Evolutionary conservation across 2,797 vertebrate species (phyloP).

Genomic region (Enteromius mattozi): DNA sequence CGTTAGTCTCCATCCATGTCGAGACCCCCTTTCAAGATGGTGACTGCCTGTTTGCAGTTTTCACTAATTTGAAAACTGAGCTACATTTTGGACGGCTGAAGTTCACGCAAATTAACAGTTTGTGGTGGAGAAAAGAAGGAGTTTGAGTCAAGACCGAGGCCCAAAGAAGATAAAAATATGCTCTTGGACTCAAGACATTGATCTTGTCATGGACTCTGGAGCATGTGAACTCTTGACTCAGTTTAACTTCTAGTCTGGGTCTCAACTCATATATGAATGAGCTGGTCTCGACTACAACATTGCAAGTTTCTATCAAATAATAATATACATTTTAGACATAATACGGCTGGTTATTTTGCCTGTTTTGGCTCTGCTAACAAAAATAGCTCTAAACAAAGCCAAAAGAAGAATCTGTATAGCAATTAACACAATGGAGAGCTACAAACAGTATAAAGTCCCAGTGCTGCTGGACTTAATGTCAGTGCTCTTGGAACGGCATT

Average conservation of each 20-base stretch:
- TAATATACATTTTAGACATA: neutral
- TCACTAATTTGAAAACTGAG: neutral
- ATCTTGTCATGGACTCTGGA: neutral
- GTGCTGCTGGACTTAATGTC: neutral
- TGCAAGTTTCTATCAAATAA: neutral
- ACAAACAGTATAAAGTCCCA: neutral
- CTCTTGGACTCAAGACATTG: neutral
- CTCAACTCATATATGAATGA: neutral
- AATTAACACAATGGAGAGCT: neutral
- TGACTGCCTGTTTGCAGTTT: neutral
- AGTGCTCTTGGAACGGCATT: neutral
- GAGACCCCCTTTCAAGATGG: slow-evolving; percentile 63
- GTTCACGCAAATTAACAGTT: neutral
- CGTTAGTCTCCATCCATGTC: slow-evolving; percentile 58
- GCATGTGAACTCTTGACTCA: neutral
- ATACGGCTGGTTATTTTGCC: neutral
- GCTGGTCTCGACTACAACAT: neutral
- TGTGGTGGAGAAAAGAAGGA: neutral
- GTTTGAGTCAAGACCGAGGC: neutral
- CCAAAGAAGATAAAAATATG: neutral
- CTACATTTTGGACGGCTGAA: neutral
- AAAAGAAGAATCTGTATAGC: neutral
- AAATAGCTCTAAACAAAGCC: slow-evolving; percentile 3
- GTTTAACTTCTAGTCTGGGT: neutral
- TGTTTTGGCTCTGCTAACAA: neutral